phyloP scores from a whole-genome alignment of 1,140 invertebrate genomes.

The Rhagoletis zephyria region DNA sequence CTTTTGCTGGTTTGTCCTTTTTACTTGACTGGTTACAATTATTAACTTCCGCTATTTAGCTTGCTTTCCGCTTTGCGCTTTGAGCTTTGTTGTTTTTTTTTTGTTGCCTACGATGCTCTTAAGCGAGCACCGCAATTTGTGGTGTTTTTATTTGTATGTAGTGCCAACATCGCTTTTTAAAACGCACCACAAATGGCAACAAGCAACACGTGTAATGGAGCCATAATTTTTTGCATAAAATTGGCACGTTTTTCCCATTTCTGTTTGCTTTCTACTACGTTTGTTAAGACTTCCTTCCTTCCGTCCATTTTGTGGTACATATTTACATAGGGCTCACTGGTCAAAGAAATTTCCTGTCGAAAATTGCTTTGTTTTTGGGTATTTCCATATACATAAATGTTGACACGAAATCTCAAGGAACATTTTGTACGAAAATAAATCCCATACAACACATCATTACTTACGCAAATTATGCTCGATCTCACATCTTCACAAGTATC shows the following conservation, averaged over 20 bases:
- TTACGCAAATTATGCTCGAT: background rate
- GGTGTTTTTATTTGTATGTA: background rate
- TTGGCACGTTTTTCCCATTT: background rate
- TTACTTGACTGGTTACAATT: background rate
- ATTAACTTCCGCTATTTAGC: background rate
- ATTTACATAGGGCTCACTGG: conserved; percentile 24
- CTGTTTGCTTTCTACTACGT: background rate
- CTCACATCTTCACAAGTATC: background rate
- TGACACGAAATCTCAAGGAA: background rate
- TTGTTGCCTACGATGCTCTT: background rate
- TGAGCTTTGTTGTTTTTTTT: background rate
- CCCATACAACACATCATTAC: background rate
- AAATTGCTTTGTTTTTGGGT: conserved; percentile 3
- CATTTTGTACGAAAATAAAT: background rate
- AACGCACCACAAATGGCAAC: background rate
- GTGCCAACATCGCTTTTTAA: background rate
- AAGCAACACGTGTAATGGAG: background rate
- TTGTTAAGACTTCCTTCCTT: conserved; percentile 2
- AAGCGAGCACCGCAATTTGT: background rate
- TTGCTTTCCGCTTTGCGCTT: background rate
- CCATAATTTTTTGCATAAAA: conserved; percentile 21
- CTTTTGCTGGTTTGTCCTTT: background rate
- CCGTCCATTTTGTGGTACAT: background rate
- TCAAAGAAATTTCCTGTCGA: background rate
- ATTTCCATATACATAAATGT: background rate